Conservation (phyloP, 2,888 invertebrate species). For the Sepiola atlantica region DNA sequence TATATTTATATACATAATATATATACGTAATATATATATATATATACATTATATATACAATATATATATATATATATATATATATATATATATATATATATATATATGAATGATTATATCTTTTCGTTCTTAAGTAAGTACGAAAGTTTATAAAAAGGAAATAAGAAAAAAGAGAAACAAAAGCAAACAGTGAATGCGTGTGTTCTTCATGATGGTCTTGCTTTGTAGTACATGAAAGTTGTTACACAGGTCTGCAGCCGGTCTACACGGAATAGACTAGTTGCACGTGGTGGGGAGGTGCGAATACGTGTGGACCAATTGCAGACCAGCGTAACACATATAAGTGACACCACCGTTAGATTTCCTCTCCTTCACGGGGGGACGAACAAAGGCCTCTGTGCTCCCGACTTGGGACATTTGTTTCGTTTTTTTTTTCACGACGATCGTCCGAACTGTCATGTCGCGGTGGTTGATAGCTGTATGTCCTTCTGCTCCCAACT, state of each 20-base stretch:
- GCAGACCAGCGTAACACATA: conserved; percentile 32
- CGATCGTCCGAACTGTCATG: conserved; percentile 15
- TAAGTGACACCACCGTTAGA: background rate
- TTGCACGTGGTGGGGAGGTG: background rate
- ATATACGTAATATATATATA: too few relatives aligned
- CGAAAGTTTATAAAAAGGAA: background rate
- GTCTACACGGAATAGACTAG: conserved; percentile 20
- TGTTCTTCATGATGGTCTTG: background rate
- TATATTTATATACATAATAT: too few relatives aligned
- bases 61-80: too few relatives aligned
- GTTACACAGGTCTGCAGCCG: conserved; percentile 32
- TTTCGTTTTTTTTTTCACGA: background rate
- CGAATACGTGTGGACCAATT: conserved; percentile 32
- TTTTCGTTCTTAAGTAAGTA: background rate
- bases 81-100: too few relatives aligned
- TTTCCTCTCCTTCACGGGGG: background rate
- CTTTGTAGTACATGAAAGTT: conserved; percentile 32
- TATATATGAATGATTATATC: background rate
- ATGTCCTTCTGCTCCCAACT: background rate
- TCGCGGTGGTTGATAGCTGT: background rate
- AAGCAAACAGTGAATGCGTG: background rate
- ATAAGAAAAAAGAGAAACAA: too few relatives aligned
- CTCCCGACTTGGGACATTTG: background rate
- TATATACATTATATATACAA: too few relatives aligned
- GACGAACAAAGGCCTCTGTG: background rate